Evolutionary conservation across 2,888 invertebrate species (phyloP), one percentile per base, ranked within the genome.

Genomic region (Fragum sueziense): DNA sequence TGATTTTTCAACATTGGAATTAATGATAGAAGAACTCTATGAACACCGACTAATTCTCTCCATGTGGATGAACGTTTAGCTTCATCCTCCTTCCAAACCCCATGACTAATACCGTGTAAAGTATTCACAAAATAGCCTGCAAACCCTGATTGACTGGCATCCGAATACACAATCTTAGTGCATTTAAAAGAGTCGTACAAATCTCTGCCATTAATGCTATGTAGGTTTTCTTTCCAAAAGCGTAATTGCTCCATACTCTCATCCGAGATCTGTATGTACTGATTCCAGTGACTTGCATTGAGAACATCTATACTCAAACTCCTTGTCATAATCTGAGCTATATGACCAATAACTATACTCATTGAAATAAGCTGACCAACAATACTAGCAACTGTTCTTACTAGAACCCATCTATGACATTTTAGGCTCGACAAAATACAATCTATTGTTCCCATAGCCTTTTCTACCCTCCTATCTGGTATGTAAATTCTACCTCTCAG

Each of bases 11-110:
- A 20, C 6, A 74, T n/a, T 47, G 62, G 62, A 3, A n/a, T 22
- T 11, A 78, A 54, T 9, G 74, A 74, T n/a, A 27, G 9, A 17
- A 77, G 33, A 25, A 77, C 72, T 34, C 68, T 68, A 51, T 41
- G 52, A 29, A 74, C 74, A 14, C 74, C 78, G 4, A 29, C 33
- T 6, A 76, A 47, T 27, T 76, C 76, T 51, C 76, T 69, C 82
- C 86, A 84, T 11, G 84, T 84, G 11, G 86, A 84, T 37, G 79
- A 80, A 20, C 73, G 51, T 11, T 17, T 11, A 47, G 33, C 17
- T 65, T 85, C 80, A n/a, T 69, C 72, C 0, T 33, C 47, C 37
- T 62, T 14, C 82, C 84, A 84, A 59, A 76, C 51, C 14, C 77
- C 77, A 61, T 82, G 82, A n/a, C 77, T 70, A n/a, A 82, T 47